These are phyloP conservation scores for Penaeus vannamei DNA, from an alignment of 1,140 invertebrate genomes.

Conservation along the genomic window DNA sequence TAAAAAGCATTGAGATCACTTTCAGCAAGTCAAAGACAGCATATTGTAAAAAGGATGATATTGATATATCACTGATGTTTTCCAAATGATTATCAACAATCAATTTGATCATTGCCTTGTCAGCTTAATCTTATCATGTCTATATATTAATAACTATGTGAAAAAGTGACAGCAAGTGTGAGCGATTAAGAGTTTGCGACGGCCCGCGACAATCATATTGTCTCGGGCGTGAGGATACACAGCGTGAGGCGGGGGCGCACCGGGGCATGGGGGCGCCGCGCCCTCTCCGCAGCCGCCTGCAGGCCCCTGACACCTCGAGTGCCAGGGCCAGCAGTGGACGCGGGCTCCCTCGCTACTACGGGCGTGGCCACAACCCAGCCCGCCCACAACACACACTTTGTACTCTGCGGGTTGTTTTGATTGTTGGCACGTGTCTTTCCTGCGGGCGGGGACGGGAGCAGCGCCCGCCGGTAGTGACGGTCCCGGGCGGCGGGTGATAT, in stretches of 20 bases:
- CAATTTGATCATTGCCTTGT: conserved; percentile 65
- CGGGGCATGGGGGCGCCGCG: conserved; percentile 47
- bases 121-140: conserved; percentile 61
- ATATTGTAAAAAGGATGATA: conserved; percentile 65
- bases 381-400: conserved; percentile 65
- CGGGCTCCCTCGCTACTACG: conserved; percentile 63
- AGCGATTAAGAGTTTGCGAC: conserved; percentile 65
- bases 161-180: conserved; percentile 66
- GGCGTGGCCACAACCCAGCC: conserved; percentile 63
- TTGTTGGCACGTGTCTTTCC: conserved; percentile 67
- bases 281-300: conserved; percentile 54
- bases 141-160: conserved; percentile 67
- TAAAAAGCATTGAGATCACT: conserved; percentile 65
- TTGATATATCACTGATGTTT: conserved; percentile 63
- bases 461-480: conserved; percentile 61
- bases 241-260: conserved; percentile 54
- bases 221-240: conserved; percentile 51
- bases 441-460: conserved; percentile 65
- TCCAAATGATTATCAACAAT: conserved; percentile 65
- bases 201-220: conserved; percentile 58
- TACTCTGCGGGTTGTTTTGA: conserved; percentile 66
- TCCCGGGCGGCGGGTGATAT: conserved; percentile 65
- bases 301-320: conserved; percentile 49
- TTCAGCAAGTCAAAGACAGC: conserved; percentile 65
- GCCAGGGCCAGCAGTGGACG: conserved; percentile 53